A percentile compares a stretch with the other conserved stretches of the same genome.
Evolutionary conservation across 2,888 invertebrate species (phyloP).

Genomic region (Pyralis farinalis): DNA sequence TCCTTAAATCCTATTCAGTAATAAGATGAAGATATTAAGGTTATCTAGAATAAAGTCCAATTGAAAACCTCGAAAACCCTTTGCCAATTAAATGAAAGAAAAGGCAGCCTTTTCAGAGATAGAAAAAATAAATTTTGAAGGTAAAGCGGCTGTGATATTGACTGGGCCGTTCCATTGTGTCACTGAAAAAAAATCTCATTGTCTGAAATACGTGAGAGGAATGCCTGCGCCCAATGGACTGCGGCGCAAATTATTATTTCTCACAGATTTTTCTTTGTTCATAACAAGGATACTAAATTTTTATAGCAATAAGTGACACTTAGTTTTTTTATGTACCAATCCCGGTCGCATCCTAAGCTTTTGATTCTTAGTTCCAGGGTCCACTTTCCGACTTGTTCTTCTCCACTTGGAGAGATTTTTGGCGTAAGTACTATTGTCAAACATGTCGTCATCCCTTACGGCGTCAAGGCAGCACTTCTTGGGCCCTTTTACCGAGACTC

Average conservation of each 20-base stretch:
- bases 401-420: no score
- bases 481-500: no score
- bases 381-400: no score
- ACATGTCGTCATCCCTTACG: no score
- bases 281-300: slow-evolving; percentile 28
- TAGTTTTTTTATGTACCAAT: no score
- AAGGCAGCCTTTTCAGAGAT: neutral
- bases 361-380: no score
- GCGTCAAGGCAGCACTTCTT: no score
- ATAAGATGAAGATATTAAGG: no score
- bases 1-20: no score
- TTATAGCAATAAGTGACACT: slow-evolving; percentile 25
- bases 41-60: no score
- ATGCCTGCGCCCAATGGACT: slow-evolving; percentile 47
- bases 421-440: no score
- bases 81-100: slow-evolving; percentile 3
- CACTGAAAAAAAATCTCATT: slow-evolving; percentile 54
- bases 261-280: slow-evolving; percentile 42
- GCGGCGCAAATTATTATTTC: slow-evolving; percentile 56
- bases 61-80: neutral
- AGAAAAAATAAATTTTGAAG: slow-evolving; percentile 5
- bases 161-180: slow-evolving; percentile 47
- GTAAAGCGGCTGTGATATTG: slow-evolving; percentile 12
- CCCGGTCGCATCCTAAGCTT: no score
- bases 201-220: slow-evolving; percentile 58